Percentiles rank a stretch among this genome's conserved stretches.
Conservation (phyloP, 2,113 vertebrate genomes). For the Carettochelys insculpta region DNA sequence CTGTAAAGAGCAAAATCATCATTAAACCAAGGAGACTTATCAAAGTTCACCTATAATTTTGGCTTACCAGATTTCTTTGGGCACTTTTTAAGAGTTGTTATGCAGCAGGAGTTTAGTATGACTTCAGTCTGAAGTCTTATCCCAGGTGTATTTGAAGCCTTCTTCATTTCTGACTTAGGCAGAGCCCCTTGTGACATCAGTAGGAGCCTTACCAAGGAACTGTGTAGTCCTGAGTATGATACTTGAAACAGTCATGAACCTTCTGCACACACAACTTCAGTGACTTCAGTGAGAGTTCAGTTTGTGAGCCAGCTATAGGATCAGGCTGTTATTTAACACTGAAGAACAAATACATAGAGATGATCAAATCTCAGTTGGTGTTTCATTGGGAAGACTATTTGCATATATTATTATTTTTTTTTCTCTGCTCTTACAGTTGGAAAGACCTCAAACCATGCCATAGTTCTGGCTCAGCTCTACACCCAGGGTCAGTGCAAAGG, state of each 20-base stretch:
- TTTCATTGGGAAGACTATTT: not conserved
- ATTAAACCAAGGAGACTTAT: not conserved
- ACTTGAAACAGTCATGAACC: not conserved
- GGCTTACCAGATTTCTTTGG: not conserved
- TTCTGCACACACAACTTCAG: not conserved
- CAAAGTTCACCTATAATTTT: not conserved
- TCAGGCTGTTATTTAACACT: rapidly evolving
- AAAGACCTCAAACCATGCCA: slow-evolving; percentile 94
- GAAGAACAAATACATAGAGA: not conserved
- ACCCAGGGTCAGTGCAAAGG: slow-evolving; percentile 89
- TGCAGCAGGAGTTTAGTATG: not conserved
- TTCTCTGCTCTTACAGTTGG: slow-evolving; percentile 83
- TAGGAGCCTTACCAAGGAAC: not conserved
- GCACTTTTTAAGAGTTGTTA: not conserved
- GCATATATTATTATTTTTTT: not conserved
- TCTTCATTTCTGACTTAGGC: not conserved
- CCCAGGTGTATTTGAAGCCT: not conserved
- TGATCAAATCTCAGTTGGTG: not conserved
- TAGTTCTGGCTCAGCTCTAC: slow-evolving; percentile 95
- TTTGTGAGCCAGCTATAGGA: not conserved
- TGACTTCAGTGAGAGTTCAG: not conserved
- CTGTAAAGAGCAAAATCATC: not conserved
- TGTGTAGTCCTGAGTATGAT: not conserved
- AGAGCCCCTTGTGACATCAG: not conserved
- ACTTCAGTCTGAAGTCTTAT: not conserved